A percentile compares a stretch with the other conserved stretches of the same genome.
phyloP scores from a whole-genome alignment of 2,797 vertebrate genomes.

The Lophius americanus region DNA sequence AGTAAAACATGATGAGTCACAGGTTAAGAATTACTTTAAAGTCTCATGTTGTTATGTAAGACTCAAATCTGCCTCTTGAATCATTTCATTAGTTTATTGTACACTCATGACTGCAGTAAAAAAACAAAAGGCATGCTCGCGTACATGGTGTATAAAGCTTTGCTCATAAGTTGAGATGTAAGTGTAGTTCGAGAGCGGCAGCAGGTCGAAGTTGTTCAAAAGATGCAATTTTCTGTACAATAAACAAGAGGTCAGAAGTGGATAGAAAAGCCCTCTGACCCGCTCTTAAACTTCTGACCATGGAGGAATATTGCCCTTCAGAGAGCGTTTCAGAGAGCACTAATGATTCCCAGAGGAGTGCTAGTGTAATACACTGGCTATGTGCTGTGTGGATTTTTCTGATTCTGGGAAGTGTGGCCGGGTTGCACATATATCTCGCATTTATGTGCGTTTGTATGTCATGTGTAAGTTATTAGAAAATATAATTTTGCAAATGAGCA shows the following conservation, averaged over 20 bases:
- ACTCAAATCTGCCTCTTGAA: background rate
- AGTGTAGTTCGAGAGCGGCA: background rate
- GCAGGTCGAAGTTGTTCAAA: background rate
- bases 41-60: slow-evolving; percentile 50
- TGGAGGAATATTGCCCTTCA: slow-evolving; percentile 11
- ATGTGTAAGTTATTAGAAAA: background rate
- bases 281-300: slow-evolving; percentile 24
- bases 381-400: background rate
- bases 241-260: slow-evolving; percentile 36
- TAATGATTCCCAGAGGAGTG: slow-evolving; percentile 23
- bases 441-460: background rate
- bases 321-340: slow-evolving; percentile 18
- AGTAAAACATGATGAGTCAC: slow-evolving; percentile 71
- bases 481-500: background rate
- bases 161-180: slow-evolving; percentile 2
- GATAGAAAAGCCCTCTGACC: slow-evolving; percentile 40
- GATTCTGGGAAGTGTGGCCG: background rate
- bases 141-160: background rate
- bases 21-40: slow-evolving; percentile 53
- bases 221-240: slow-evolving; percentile 22
- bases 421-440: background rate
- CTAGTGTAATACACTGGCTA: background rate
- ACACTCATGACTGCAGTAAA: slow-evolving; percentile 24
- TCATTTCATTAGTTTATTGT: slow-evolving; percentile 29
- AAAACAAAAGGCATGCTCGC: slow-evolving; percentile 6